phyloP scores from a whole-genome alignment of 1,140 invertebrate genomes.

The Apis mellifera region Amel_HAv3.1 CM009940.2:8217501-8218000 shows the following conservation, averaged over 20 bases:
- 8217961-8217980: not conserved
- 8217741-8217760: conserved; percentile 1
- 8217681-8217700: not conserved
- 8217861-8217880: no score
- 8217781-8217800: conserved; percentile 1
- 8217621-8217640: not conserved
- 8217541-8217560: not conserved
- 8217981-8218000: conserved; percentile 32
- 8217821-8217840: conserved; percentile 48
- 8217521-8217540: not conserved
- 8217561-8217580: not conserved
- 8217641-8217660: no score
- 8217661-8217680: no score
- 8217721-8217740: no score
- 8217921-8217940: conserved; percentile 79
- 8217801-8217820: conserved; percentile 61
- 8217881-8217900: conserved; percentile 69
- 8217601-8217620: not conserved
- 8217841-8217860: conserved; percentile 51
- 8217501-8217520: not conserved
- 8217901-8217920: conserved; percentile 73
- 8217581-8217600: not conserved
- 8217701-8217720: not conserved
- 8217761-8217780: conserved; percentile 27
- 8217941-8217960: conserved; percentile 67